Evolutionary conservation across 1,140 invertebrate genomes (phyloP).

Genomic region (Tyrophagus putrescentiae): DNA sequence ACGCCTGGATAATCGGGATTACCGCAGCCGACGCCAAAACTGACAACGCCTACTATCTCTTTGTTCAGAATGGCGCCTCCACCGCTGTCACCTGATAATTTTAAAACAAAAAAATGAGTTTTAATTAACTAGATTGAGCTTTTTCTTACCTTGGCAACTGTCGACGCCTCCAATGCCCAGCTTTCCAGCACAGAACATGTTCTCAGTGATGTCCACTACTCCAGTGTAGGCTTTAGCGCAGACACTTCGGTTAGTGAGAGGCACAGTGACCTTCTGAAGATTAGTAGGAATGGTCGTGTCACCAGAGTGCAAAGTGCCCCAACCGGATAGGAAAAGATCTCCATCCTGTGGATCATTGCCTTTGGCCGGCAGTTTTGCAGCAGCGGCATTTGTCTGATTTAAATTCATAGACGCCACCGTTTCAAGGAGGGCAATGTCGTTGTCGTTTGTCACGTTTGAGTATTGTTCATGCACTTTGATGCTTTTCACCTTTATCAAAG

Average conservation of each 20-base stretch:
- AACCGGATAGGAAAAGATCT: not conserved
- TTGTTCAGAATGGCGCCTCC: slow-evolving; percentile 41
- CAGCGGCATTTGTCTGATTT: too few relatives aligned
- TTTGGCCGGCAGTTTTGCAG: too few relatives aligned
- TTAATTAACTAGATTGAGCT: too few relatives aligned
- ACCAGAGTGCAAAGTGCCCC: not conserved
- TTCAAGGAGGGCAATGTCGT: too few relatives aligned
- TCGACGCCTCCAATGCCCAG: slow-evolving; percentile 10
- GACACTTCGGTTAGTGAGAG: not conserved
- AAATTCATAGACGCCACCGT: too few relatives aligned
- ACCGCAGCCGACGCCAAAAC: slow-evolving; percentile 80
- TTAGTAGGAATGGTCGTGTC: not conserved
- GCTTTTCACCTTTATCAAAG: too few relatives aligned
- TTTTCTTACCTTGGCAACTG: slow-evolving; percentile 42
- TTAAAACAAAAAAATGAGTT: too few relatives aligned
- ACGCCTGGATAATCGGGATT: slow-evolving; percentile 62
- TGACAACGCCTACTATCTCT: slow-evolving; percentile 53
- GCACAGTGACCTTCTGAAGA: not conserved
- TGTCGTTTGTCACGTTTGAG: too few relatives aligned
- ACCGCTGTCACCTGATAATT: too few relatives aligned
- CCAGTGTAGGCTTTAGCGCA: not conserved
- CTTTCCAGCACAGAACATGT: slow-evolving; percentile 3
- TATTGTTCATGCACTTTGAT: too few relatives aligned
- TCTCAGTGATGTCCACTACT: not conserved
- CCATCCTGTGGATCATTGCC: too few relatives aligned